Evolutionary conservation across 1,140 invertebrate genomes (phyloP).

Genomic region (Temnothorax nylanderi): DNA sequence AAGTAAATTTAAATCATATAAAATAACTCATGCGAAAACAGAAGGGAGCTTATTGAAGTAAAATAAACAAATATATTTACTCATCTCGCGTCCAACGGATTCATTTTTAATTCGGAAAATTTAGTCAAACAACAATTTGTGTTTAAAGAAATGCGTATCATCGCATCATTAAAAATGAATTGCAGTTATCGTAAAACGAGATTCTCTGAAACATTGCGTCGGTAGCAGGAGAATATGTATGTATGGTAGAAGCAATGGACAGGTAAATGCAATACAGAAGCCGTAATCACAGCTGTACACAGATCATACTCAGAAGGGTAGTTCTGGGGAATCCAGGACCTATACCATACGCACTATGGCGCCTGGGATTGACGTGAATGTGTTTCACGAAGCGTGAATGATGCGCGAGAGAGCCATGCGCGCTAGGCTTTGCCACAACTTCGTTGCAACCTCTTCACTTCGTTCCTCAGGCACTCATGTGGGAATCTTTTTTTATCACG

Average conservation of each 20-base stretch:
- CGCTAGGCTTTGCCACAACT: conserved; percentile 45
- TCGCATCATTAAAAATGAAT: neutral
- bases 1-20: conserved; percentile 3
- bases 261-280: conserved; percentile 32
- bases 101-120: conserved; percentile 24
- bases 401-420: conserved; percentile 44
- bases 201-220: neutral
- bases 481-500: neutral
- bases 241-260: neutral
- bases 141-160: neutral
- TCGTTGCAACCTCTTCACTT: conserved; percentile 39
- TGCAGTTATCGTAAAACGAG: neutral
- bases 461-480: neutral
- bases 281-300: conserved; percentile 30
- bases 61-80: conserved; percentile 21
- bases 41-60: conserved; percentile 16
- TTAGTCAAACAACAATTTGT: conserved; percentile 17
- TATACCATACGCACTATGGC: conserved; percentile 51
- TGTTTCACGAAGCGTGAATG: conserved; percentile 68
- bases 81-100: neutral
- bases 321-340: conserved; percentile 60
- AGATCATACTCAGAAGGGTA: conserved; percentile 57
- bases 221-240: neutral
- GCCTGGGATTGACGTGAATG: conserved; percentile 72
- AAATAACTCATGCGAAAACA: conserved; percentile 14